These are phyloP conservation scores for Ispidina lecontei DNA, from an alignment of 2,797 vertebrate genomes.

Conservation along the genomic window DNA sequence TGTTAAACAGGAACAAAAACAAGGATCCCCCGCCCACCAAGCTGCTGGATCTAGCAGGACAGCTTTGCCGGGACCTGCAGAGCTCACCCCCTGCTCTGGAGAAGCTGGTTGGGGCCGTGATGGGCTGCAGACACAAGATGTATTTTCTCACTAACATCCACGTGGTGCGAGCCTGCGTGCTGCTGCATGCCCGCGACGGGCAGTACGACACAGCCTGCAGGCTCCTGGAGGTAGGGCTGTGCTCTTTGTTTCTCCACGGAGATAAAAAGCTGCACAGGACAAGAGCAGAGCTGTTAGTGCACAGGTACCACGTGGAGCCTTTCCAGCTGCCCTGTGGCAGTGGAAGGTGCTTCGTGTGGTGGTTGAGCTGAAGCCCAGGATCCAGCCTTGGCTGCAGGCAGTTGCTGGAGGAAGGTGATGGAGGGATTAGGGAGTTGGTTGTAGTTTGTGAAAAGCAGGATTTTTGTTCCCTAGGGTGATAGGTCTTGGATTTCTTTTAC, in stretches of 20 bases:
- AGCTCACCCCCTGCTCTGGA: neutral
- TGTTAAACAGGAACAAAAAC: slow-evolving; percentile 32
- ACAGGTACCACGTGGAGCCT: neutral
- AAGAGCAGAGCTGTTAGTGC: neutral
- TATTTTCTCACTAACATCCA: slow-evolving; percentile 62
- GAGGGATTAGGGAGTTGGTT: neutral
- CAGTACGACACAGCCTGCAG: slow-evolving; percentile 58
- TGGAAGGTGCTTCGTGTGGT: rapidly evolving
- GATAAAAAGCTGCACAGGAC: neutral
- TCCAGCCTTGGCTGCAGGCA: neutral
- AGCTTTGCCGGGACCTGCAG: slow-evolving; percentile 51
- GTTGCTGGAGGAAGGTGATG: neutral
- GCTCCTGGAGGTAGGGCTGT: slow-evolving; percentile 70
- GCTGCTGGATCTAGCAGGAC: slow-evolving; percentile 46
- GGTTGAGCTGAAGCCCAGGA: neutral
- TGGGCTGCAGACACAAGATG: slow-evolving; percentile 38
- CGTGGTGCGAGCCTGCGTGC: slow-evolving; percentile 43
- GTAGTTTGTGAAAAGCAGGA: neutral
- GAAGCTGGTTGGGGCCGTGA: slow-evolving; percentile 41
- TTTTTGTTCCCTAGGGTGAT: neutral
- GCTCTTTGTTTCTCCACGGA: neutral
- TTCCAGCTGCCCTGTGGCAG: neutral
- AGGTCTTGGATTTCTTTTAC: neutral
- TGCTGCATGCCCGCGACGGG: neutral
- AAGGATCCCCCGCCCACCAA: neutral